A percentile compares a stretch with the other conserved stretches of the same genome.
These are phyloP conservation scores for Gavialis gangeticus DNA, from an alignment of 2,113 vertebrate species.

Conservation along the genomic window DNA sequence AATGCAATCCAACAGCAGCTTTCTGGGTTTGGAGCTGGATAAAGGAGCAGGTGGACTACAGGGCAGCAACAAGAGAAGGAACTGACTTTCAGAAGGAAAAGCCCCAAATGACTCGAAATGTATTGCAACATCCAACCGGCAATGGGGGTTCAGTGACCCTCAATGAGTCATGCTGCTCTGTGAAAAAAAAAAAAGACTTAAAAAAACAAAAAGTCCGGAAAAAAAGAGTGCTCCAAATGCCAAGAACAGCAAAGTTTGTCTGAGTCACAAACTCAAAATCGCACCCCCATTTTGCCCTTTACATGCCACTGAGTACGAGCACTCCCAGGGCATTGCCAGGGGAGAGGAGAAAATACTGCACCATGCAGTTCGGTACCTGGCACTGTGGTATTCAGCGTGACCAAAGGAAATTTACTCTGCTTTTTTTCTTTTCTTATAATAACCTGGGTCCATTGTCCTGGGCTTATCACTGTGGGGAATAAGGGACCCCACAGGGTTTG, in stretches of 20 bases:
- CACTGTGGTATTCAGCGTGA: neutral
- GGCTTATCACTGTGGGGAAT: neutral
- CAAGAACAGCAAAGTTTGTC: neutral
- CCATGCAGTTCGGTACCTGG: neutral
- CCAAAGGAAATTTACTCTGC: neutral
- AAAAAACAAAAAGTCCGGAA: neutral
- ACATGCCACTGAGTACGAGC: neutral
- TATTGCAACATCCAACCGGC: accelerated
- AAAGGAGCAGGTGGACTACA: too few species aligned
- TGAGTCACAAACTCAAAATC: neutral
- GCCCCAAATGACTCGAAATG: neutral
- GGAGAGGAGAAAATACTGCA: neutral
- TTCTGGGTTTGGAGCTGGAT: too few species aligned
- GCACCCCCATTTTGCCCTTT: neutral
- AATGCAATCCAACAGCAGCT: too few species aligned
- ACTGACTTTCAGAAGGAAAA: neutral
- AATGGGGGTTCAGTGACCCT: accelerated
- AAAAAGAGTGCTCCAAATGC: neutral
- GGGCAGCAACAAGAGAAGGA: neutral
- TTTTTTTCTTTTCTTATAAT: neutral
- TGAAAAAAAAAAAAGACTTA: neutral
- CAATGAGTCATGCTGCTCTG: neutral
- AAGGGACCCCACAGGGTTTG: neutral
- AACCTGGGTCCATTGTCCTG: neutral
- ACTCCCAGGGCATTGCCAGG: neutral